A percentile compares a stretch with the other conserved stretches of the same genome.
Evolutionary conservation across 2,888 invertebrate species (phyloP).

Genomic region (Patella ulyssiponensis): DNA sequence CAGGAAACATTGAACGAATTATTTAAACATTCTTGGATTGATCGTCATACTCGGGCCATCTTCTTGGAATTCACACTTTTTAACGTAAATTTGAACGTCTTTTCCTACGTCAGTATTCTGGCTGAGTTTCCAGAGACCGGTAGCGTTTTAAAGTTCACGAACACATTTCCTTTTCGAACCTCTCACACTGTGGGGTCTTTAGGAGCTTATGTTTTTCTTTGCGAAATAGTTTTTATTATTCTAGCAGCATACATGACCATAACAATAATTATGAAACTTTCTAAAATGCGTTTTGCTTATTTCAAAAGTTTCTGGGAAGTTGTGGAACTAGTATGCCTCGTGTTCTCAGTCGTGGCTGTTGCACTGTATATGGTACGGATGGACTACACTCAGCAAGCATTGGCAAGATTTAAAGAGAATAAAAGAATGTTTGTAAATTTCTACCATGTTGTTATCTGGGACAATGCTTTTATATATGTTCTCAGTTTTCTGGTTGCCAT

Average conservation of each 20-base stretch:
- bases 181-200: slow-evolving; percentile 45
- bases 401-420: slow-evolving; percentile 48
- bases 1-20: slow-evolving; percentile 41
- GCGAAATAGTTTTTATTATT: slow-evolving; percentile 45
- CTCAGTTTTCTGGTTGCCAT: slow-evolving; percentile 50
- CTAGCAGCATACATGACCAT: slow-evolving; percentile 40
- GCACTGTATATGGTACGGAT: slow-evolving; percentile 45
- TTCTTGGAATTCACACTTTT: slow-evolving; percentile 66
- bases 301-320: slow-evolving; percentile 51
- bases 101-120: slow-evolving; percentile 50
- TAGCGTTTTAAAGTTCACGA: slow-evolving; percentile 36
- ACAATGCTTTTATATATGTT: slow-evolving; percentile 44
- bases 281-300: slow-evolving; percentile 38
- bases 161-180: slow-evolving; percentile 47
- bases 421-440: slow-evolving; percentile 56
- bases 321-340: slow-evolving; percentile 44
- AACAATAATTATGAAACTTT: slow-evolving; percentile 37
- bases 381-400: slow-evolving; percentile 38
- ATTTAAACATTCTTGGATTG: slow-evolving; percentile 52
- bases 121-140: slow-evolving; percentile 61
- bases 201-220: slow-evolving; percentile 45
- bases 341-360: slow-evolving; percentile 38
- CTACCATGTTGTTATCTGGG: slow-evolving; percentile 55
- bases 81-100: slow-evolving; percentile 59
- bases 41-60: slow-evolving; percentile 58